These are phyloP conservation scores for Larimichthys polyactis DNA, from an alignment of 2,113 vertebrate species.

Conservation along the genomic window DNA sequence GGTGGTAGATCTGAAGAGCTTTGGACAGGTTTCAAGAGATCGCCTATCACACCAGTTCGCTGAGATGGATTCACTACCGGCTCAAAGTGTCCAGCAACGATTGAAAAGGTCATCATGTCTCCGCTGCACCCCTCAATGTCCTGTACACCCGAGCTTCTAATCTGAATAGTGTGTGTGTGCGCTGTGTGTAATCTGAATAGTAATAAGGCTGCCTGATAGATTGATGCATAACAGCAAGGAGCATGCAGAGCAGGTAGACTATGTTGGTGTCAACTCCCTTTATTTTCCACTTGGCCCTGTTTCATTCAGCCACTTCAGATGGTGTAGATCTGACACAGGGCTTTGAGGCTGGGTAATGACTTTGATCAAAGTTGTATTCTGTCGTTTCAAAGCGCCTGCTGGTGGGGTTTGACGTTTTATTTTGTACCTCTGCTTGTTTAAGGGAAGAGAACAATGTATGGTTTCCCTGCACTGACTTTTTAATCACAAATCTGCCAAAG, in stretches of 20 bases:
- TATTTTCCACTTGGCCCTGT: conserved; percentile 49
- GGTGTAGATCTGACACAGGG: conserved; percentile 21
- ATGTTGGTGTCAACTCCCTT: conserved; percentile 71
- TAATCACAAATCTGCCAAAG: background rate
- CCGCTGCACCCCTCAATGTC: conserved; percentile 56
- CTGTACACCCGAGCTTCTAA: conserved; percentile 58
- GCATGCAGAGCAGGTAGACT: conserved; percentile 74
- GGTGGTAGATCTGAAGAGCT: conserved; percentile 69
- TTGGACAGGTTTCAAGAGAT: conserved; percentile 76
- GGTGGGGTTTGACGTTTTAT: conserved; percentile 26
- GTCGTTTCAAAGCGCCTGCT: background rate
- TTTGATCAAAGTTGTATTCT: conserved; percentile 59
- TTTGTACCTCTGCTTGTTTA: conserved; percentile 37
- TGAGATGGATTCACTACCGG: conserved; percentile 80
- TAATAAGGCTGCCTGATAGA: conserved; percentile 83
- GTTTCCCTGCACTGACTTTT: background rate
- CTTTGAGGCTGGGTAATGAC: conserved; percentile 27
- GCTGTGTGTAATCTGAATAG: conserved; percentile 81
- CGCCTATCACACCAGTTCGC: conserved; percentile 78
- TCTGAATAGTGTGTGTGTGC: conserved; percentile 79
- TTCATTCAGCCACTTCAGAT: conserved; percentile 53
- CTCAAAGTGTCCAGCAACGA: conserved; percentile 74
- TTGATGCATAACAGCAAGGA: conserved; percentile 84
- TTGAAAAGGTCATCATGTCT: conserved; percentile 80
- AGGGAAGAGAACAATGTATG: background rate